These are phyloP conservation scores for Siniperca obscura DNA, from an alignment of 2,797 vertebrate genomes.

Conservation along the genomic window DNA sequence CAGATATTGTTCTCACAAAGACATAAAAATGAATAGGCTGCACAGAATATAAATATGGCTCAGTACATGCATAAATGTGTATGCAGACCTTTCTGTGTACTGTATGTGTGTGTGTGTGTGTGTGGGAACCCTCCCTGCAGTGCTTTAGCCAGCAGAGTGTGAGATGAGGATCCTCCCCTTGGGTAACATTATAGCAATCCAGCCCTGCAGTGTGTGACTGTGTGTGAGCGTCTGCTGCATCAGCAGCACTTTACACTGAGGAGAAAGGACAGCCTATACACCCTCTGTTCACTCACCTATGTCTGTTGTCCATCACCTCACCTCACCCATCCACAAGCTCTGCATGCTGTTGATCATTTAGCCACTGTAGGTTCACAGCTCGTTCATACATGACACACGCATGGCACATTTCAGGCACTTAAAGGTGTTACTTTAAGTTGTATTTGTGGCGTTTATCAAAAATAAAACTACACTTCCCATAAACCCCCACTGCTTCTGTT, in stretches of 20 bases:
- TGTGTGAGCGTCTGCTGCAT: conserved; percentile 47
- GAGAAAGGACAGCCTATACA: conserved; percentile 38
- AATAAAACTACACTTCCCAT: conserved; percentile 11
- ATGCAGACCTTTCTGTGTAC: conserved; percentile 7
- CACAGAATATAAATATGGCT: conserved; percentile 34
- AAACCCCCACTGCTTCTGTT: neutral
- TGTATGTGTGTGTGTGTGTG: neutral
- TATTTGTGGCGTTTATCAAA: neutral
- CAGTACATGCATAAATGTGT: neutral
- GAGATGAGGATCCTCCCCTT: conserved; percentile 63
- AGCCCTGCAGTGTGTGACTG: conserved; percentile 52
- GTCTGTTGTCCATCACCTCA: conserved; percentile 24
- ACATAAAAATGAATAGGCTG: neutral
- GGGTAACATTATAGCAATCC: conserved; percentile 60
- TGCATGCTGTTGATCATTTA: conserved; percentile 11
- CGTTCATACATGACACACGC: neutral
- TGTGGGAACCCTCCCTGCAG: conserved; percentile 40
- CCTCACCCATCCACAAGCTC: neutral
- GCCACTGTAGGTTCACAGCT: neutral
- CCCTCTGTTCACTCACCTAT: conserved; percentile 21
- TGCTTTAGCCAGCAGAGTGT: conserved; percentile 61
- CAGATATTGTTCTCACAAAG: conserved; percentile 10
- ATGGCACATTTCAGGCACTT: neutral
- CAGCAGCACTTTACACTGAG: conserved; percentile 63
- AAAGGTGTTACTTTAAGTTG: neutral